Percentiles rank a stretch among this genome's conserved stretches.
phyloP scores from a whole-genome alignment of 1,140 invertebrate species.

The Leptinotarsa texana region DNA sequence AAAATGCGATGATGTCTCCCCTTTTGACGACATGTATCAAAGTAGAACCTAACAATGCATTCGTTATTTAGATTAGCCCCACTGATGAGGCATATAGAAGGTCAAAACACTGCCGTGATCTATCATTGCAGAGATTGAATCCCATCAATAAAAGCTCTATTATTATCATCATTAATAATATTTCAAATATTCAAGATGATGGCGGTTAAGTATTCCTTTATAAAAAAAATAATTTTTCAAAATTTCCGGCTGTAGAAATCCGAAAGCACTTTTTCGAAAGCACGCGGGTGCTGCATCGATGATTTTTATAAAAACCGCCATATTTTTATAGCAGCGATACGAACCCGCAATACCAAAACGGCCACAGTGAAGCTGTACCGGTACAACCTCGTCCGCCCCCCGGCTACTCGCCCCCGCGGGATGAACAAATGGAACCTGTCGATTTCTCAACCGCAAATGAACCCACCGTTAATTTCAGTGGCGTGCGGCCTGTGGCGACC shows the following conservation, averaged over 20 bases:
- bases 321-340: slow-evolving; percentile 60
- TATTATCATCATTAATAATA: too few relatives aligned
- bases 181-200: background rate
- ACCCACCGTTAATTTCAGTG: slow-evolving; percentile 60
- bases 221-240: background rate
- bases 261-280: background rate
- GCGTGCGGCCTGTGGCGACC: slow-evolving; percentile 58
- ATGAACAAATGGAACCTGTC: slow-evolving; percentile 71
- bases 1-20: too few relatives aligned
- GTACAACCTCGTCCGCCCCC: slow-evolving; percentile 51
- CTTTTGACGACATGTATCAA: too few relatives aligned
- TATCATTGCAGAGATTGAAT: too few relatives aligned
- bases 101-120: too few relatives aligned
- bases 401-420: slow-evolving; percentile 54
- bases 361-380: slow-evolving; percentile 57
- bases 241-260: slow-evolving; percentile 5
- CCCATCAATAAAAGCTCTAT: too few relatives aligned
- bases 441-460: slow-evolving; percentile 68
- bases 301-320: slow-evolving; percentile 26
- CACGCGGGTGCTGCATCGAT: slow-evolving; percentile 14
- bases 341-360: slow-evolving; percentile 65
- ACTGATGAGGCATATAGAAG: too few relatives aligned
- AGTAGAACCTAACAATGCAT: too few relatives aligned
- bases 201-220: background rate
- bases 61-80: too few relatives aligned